These are phyloP conservation scores for Lasaia peninsularis DNA, from an alignment of 1,140 invertebrate genomes.

Conservation along the genomic window DNA sequence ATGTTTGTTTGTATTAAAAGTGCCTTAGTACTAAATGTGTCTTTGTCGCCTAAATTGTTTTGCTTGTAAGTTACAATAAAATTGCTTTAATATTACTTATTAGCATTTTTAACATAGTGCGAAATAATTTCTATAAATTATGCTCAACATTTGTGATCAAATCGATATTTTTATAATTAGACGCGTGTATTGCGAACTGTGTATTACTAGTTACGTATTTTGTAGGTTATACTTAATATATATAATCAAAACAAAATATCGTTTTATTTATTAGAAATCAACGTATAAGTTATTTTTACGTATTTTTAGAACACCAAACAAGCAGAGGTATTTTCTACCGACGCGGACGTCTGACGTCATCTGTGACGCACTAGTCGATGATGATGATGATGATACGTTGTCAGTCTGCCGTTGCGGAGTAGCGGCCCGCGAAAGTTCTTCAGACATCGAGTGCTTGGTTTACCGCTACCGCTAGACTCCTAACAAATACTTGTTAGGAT, in stretches of 20 bases:
- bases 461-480: too few relatives aligned
- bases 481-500: too few relatives aligned
- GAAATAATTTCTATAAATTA: slow-evolving; percentile 29
- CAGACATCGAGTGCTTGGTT: too few relatives aligned
- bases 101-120: slow-evolving; percentile 44
- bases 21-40: slow-evolving; percentile 13
- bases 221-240: slow-evolving; percentile 19
- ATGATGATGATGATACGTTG: too few relatives aligned
- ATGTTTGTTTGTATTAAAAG: slow-evolving; percentile 1
- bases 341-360: too few relatives aligned
- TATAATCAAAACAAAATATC: slow-evolving; percentile 7
- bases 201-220: slow-evolving; percentile 2
- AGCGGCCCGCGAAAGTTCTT: too few relatives aligned
- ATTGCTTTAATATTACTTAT: slow-evolving; percentile 19
- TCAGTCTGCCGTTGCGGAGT: too few relatives aligned
- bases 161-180: slow-evolving; percentile 36
- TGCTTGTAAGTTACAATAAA: slow-evolving; percentile 7
- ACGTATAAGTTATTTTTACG: too few relatives aligned
- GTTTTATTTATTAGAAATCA: not conserved
- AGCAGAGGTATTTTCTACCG: too few relatives aligned
- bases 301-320: too few relatives aligned
- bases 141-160: slow-evolving; percentile 33
- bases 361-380: too few relatives aligned
- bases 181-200: slow-evolving; percentile 29
- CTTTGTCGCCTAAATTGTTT: slow-evolving; percentile 14